Percentiles rank a stretch among this genome's conserved stretches.
Conservation (phyloP, 2,888 invertebrate genomes). For the Endomychus coccineus region DNA sequence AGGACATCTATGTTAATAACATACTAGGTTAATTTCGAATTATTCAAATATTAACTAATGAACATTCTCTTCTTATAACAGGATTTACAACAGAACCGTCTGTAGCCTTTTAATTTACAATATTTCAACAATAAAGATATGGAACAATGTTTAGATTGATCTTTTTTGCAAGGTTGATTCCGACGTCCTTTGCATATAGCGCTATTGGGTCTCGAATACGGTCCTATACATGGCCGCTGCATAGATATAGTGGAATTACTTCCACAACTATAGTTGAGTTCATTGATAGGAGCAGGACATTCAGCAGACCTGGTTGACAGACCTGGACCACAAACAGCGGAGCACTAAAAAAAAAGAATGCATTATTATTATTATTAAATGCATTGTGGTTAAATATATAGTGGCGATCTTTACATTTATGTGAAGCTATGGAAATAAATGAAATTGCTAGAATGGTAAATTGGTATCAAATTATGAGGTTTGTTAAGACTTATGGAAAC, state of each 20-base stretch:
- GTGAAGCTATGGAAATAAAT: no score
- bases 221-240: slow-evolving; percentile 47
- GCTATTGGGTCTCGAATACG: slow-evolving; percentile 29
- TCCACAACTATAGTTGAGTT: slow-evolving; percentile 51
- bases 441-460: no score
- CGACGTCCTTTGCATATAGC: slow-evolving; percentile 31
- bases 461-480: no score
- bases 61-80: no score
- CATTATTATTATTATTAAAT: no score
- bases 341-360: slow-evolving; percentile 55
- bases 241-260: slow-evolving; percentile 47
- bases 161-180: slow-evolving; percentile 29
- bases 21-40: no score
- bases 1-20: no score
- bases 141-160: slow-evolving; percentile 47
- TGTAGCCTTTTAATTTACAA: slow-evolving; percentile 44
- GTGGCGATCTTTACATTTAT: no score
- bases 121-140: slow-evolving; percentile 41
- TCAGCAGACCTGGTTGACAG: slow-evolving; percentile 49
- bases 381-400: no score
- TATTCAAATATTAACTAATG: no score
- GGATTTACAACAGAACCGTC: slow-evolving; percentile 53
- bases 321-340: slow-evolving; percentile 54
- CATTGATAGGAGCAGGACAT: no score
- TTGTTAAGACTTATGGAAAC: no score